Percentiles rank a stretch among this genome's conserved stretches.
Conservation (phyloP, 1,140 invertebrate species). For the Drosophila pseudoananassae region DNA sequence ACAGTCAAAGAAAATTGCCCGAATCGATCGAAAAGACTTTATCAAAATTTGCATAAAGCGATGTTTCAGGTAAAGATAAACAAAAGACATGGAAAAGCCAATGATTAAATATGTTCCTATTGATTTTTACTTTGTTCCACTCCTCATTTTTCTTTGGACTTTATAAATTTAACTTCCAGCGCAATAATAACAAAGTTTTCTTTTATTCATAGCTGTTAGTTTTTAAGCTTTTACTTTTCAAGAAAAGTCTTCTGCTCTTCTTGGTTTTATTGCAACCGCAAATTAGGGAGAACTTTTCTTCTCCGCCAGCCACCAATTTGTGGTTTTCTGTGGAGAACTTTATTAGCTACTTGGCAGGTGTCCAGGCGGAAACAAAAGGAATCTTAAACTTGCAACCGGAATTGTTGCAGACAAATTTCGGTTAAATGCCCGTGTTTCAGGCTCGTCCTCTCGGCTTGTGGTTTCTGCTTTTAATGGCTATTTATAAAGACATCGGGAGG, state of each 20-base stretch:
- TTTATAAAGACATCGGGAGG: slow-evolving; percentile 36
- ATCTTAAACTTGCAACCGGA: slow-evolving; percentile 22
- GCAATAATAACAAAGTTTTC: neutral
- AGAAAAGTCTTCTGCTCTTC: neutral
- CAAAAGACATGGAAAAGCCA: neutral
- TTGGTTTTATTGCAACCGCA: slow-evolving; percentile 44
- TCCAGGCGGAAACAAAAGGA: slow-evolving; percentile 48
- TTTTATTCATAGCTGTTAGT: neutral
- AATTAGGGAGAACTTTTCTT: slow-evolving; percentile 66
- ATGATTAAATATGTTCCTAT: neutral
- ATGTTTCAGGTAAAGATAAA: slow-evolving; percentile 15
- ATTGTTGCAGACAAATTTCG: slow-evolving; percentile 13
- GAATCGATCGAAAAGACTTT: slow-evolving; percentile 12
- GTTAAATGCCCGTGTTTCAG: slow-evolving; percentile 29
- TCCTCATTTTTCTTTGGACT: no score
- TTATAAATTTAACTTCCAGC: neutral
- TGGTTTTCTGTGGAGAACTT: slow-evolving; percentile 42
- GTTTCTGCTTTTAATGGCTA: slow-evolving; percentile 22
- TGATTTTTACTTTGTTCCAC: slow-evolving; percentile 1
- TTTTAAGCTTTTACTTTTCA: neutral
- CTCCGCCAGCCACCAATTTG: slow-evolving; percentile 7
- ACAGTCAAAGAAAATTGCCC: slow-evolving; percentile 1
- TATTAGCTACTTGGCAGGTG: slow-evolving; percentile 73
- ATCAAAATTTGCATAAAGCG: slow-evolving; percentile 31
- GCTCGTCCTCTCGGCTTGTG: neutral